phyloP scores from a whole-genome alignment of 37 sponge, comb jelly and placozoan genomes.

The Geodia barretti region DNA sequence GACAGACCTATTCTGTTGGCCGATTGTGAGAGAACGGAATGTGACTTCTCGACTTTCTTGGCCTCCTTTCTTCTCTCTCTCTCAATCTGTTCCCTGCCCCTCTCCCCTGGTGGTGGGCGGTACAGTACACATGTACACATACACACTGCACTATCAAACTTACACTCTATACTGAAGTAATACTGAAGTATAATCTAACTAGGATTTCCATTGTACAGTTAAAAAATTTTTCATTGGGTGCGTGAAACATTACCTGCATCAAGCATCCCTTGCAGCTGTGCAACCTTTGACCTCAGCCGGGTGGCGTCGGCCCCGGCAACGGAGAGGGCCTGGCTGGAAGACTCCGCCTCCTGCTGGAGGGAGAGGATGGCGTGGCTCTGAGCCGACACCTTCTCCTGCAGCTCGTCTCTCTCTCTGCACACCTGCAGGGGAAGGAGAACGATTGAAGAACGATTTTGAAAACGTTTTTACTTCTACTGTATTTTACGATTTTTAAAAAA shows the following conservation, averaged over 20 bases:
- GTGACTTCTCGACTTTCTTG: slow-evolving; percentile 27
- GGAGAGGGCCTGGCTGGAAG: slow-evolving; percentile 48
- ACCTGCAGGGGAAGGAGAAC: too few species aligned
- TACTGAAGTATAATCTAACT: too few species aligned
- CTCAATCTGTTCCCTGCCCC: slow-evolving; percentile 26
- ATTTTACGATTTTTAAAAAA: too few species aligned
- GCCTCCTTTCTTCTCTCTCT: slow-evolving; percentile 41
- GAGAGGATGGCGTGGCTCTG: slow-evolving; percentile 57
- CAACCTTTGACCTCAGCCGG: slow-evolving; percentile 1
- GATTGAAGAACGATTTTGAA: too few species aligned
- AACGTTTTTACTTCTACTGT: too few species aligned
- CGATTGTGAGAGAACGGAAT: slow-evolving; percentile 9
- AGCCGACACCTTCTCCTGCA: slow-evolving; percentile 30
- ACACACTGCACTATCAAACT: too few species aligned
- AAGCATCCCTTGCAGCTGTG: slow-evolving; percentile 57
- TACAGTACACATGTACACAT: too few species aligned
- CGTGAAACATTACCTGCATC: slow-evolving; percentile 26
- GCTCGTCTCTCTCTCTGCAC: slow-evolving; percentile 51
- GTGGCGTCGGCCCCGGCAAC: slow-evolving; percentile 38
- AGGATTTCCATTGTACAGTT: too few species aligned
- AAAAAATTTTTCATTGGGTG: too few species aligned
- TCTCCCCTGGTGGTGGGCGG: too few species aligned
- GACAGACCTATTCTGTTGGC: slow-evolving; percentile 45
- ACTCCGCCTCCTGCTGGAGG: slow-evolving; percentile 70
- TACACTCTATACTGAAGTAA: too few species aligned